phyloP scores from a whole-genome alignment of 2,113 vertebrate genomes.

The Cololabis saira region DNA sequence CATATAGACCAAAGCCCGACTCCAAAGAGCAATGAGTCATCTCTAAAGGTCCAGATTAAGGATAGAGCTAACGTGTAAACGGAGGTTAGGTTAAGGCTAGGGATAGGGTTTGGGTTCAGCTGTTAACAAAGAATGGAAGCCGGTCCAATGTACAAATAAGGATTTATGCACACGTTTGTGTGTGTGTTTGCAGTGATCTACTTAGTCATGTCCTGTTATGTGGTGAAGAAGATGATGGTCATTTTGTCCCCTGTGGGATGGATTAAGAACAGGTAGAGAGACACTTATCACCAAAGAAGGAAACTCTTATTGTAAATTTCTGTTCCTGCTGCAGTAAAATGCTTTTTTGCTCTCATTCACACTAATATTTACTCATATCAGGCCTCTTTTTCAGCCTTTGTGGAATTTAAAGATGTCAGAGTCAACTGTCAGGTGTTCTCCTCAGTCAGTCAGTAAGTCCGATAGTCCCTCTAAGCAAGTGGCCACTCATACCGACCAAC shows the following conservation, averaged over 20 bases:
- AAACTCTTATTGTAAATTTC: conserved; percentile 51
- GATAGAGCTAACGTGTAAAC: no score
- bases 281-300: conserved; percentile 38
- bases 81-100: no score
- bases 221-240: conserved; percentile 5
- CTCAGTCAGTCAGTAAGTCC: conserved; percentile 27
- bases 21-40: no score
- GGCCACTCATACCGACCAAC: conserved; percentile 42
- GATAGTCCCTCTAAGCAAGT: conserved; percentile 33
- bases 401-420: conserved; percentile 46
- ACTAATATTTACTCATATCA: conserved; percentile 65
- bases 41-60: no score
- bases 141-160: no score
- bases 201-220: conserved; percentile 52
- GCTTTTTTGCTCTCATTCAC: conserved; percentile 61
- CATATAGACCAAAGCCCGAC: no score
- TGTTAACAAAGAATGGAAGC: no score
- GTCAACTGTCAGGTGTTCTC: conserved; percentile 39
- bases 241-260: no score
- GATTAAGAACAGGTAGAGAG: no score
- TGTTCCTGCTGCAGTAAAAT: conserved; percentile 50
- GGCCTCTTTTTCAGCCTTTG: conserved; percentile 54
- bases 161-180: conserved; percentile 3
- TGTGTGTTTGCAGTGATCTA: conserved; percentile 20
- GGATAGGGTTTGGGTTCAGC: no score